Evolutionary conservation across 2,797 vertebrate genomes (phyloP).

Genomic region (Acipenser transmontanus): DNA sequence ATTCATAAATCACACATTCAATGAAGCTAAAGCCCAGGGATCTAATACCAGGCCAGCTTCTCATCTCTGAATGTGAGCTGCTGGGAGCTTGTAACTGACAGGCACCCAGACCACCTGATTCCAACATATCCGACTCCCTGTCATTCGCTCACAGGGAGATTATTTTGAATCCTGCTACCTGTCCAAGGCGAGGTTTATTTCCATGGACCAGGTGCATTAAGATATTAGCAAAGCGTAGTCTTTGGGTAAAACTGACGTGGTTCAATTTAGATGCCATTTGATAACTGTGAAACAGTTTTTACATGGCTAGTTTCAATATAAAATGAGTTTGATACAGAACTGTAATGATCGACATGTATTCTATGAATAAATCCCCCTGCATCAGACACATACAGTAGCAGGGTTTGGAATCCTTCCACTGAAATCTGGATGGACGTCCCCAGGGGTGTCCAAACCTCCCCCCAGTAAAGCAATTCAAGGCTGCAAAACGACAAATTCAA

Average conservation of each 20-base stretch:
- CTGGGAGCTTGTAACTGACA: slow-evolving; percentile 61
- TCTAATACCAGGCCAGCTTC: slow-evolving; percentile 43
- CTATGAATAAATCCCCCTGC: too few relatives aligned
- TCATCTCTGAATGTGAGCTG: slow-evolving; percentile 40
- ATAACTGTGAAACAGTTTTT: too few relatives aligned
- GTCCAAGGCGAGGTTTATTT: slow-evolving; percentile 33
- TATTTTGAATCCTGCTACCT: slow-evolving; percentile 38
- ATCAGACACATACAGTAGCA: too few relatives aligned
- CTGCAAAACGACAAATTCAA: too few relatives aligned
- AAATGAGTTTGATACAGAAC: too few relatives aligned
- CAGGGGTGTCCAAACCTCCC: too few relatives aligned
- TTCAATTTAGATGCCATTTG: too few relatives aligned
- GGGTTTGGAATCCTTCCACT: too few relatives aligned
- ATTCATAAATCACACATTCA: neutral
- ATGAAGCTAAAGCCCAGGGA: slow-evolving; percentile 43
- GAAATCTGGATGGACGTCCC: too few relatives aligned
- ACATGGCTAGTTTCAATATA: too few relatives aligned
- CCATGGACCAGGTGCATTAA: slow-evolving; percentile 30
- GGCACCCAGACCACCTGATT: slow-evolving; percentile 37
- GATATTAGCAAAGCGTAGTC: slow-evolving; percentile 34
- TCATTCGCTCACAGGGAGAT: slow-evolving; percentile 40
- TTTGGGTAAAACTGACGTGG: slow-evolving; percentile 1
- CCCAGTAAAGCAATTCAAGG: too few relatives aligned
- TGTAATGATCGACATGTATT: too few relatives aligned
- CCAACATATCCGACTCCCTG: slow-evolving; percentile 28